Evolutionary conservation across 2,113 vertebrate genomes (phyloP).

Genomic region (Pleuronectes platessa): DNA sequence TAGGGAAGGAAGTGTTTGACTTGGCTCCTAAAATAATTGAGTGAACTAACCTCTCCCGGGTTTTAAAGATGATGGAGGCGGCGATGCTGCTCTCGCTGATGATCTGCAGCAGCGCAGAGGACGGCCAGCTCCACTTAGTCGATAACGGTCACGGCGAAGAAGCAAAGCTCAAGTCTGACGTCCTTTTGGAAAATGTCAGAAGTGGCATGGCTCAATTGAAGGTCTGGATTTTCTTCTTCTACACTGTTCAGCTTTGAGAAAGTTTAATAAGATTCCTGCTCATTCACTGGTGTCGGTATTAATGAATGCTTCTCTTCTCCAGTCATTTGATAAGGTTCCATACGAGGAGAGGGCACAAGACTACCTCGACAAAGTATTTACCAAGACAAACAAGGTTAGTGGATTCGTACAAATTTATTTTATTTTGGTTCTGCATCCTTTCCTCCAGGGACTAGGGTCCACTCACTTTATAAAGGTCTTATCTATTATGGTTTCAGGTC

Average conservation of each 20-base stretch:
- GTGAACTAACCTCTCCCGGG: no score
- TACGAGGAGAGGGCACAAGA: fast-evolving
- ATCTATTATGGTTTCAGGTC: no score
- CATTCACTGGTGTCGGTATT: neutral
- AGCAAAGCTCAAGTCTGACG: slow-evolving; percentile 65
- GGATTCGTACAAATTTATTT: neutral
- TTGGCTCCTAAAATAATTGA: no score
- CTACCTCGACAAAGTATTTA: neutral
- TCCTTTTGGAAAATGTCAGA: slow-evolving; percentile 82
- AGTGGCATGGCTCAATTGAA: slow-evolving; percentile 57
- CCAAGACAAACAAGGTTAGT: slow-evolving; percentile 72
- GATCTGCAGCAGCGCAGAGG: slow-evolving; percentile 79
- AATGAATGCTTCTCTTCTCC: slow-evolving; percentile 20
- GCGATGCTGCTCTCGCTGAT: slow-evolving; percentile 82
- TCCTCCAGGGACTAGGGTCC: no score
- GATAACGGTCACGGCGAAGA: fast-evolving
- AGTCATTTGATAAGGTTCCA: fast-evolving
- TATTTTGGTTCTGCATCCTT: neutral
- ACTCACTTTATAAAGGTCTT: neutral
- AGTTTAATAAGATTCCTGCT: no score
- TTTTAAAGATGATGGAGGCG: slow-evolving; percentile 69
- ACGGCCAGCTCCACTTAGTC: slow-evolving; percentile 61
- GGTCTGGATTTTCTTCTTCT: slow-evolving; percentile 65
- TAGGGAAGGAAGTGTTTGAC: neutral
- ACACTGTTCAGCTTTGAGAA: no score